Percentiles rank a stretch among this genome's conserved stretches.
These are phyloP conservation scores for Latrodectus hesperus DNA, from an alignment of 2,888 invertebrate species.

Conservation along the genomic window DNA sequence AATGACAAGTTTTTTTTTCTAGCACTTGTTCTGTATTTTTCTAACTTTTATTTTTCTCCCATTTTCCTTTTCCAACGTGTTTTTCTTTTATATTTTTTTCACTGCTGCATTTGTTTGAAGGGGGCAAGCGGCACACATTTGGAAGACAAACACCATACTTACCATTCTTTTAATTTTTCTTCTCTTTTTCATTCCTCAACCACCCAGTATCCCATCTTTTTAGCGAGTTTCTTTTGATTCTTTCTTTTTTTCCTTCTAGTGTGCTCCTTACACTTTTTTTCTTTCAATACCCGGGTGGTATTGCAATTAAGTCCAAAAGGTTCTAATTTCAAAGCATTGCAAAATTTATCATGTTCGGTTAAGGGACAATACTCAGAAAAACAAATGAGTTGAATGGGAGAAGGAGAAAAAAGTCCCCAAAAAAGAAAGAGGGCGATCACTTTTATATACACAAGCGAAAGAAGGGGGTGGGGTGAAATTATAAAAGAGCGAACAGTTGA, in stretches of 20 bases:
- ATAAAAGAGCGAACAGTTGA: background rate
- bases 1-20: constrained; percentile 65
- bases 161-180: constrained; percentile 35
- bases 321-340: constrained; percentile 67
- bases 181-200: constrained; percentile 17
- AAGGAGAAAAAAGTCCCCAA: background rate
- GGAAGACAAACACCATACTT: constrained; percentile 60
- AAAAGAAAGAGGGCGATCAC: background rate
- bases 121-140: constrained; percentile 6
- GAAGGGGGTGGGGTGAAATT: constrained; percentile 5
- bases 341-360: constrained; percentile 67
- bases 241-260: constrained; percentile 10
- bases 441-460: constrained; percentile 30
- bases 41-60: constrained; percentile 22
- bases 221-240: background rate
- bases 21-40: constrained; percentile 10
- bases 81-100: constrained; percentile 55
- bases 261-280: background rate
- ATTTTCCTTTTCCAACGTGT: constrained; percentile 34
- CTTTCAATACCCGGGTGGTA: constrained; percentile 41
- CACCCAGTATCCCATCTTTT: background rate
- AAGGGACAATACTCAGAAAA: constrained; percentile 60
- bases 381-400: constrained; percentile 28
- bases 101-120: constrained; percentile 35
- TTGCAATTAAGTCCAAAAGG: constrained; percentile 68